Conservation (phyloP, 1,140 invertebrate species). For the Pseudoatta argentina region DNA sequence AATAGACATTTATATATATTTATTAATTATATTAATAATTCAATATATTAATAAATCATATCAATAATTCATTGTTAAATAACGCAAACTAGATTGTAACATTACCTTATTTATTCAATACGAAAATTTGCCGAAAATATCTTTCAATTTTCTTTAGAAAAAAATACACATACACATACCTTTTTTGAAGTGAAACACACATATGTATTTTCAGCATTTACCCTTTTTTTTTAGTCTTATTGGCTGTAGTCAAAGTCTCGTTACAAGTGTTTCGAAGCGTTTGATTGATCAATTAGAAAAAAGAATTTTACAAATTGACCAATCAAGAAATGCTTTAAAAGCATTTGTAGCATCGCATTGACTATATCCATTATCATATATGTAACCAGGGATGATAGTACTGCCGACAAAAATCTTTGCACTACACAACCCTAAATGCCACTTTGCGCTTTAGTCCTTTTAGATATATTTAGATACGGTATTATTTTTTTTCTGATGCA, state of each 20-base stretch:
- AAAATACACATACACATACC: not conserved
- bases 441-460: conserved; percentile 66
- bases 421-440: conserved; percentile 71
- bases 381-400: not conserved
- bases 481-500: conserved; percentile 70
- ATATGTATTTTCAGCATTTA: not conserved
- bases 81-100: not conserved
- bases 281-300: too few species aligned
- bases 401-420: conserved; percentile 26
- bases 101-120: not conserved
- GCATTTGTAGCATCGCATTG: too few species aligned
- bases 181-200: not conserved
- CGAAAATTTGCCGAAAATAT: not conserved
- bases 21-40: not conserved
- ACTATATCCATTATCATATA: not conserved
- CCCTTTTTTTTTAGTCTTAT: too few species aligned
- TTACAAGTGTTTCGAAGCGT: too few species aligned
- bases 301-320: too few species aligned
- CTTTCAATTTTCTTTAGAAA: not conserved
- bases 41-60: too few species aligned
- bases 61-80: too few species aligned
- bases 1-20: not conserved
- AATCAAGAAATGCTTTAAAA: too few species aligned
- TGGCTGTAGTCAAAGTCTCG: too few species aligned
- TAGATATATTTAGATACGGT: conserved; percentile 53